Evolutionary conservation across 1,140 invertebrate species (phyloP).

Genomic region (Zaprionus africanus): DNA sequence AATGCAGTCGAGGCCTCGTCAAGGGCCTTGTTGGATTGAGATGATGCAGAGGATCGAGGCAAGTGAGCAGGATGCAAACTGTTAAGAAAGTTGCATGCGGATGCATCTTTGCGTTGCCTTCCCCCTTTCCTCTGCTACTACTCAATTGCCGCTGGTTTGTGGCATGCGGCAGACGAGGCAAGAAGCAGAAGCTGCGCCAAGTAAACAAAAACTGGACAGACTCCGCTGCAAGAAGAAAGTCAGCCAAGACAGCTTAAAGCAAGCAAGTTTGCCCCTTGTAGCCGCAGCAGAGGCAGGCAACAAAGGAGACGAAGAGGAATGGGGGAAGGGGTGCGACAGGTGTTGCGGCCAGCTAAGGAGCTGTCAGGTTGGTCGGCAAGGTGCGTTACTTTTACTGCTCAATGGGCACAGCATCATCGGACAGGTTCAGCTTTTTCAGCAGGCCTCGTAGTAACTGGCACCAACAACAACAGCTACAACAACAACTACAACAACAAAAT

Average conservation of each 20-base stretch:
- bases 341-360: slow-evolving; percentile 47
- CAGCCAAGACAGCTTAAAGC: slow-evolving; percentile 49
- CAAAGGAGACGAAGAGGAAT: neutral
- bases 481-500: slow-evolving; percentile 49
- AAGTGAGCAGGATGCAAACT: slow-evolving; percentile 58
- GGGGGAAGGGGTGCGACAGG: neutral
- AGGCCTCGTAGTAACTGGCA: slow-evolving; percentile 60
- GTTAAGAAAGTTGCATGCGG: slow-evolving; percentile 75
- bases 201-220: slow-evolving; percentile 79
- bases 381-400: slow-evolving; percentile 76
- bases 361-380: slow-evolving; percentile 53
- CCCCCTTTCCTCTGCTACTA: neutral
- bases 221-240: slow-evolving; percentile 65
- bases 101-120: slow-evolving; percentile 67
- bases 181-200: slow-evolving; percentile 45
- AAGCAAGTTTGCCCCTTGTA: slow-evolving; percentile 54
- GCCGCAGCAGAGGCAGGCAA: slow-evolving; percentile 23
- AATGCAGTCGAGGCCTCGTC: neutral
- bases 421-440: slow-evolving; percentile 57
- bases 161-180: neutral
- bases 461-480: slow-evolving; percentile 35
- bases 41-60: neutral
- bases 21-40: slow-evolving; percentile 1
- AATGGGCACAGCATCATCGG: slow-evolving; percentile 21
- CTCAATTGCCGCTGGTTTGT: neutral